Conservation (phyloP, 2,797 vertebrate species). For the Schizopygopsis malacanthus region DNA sequence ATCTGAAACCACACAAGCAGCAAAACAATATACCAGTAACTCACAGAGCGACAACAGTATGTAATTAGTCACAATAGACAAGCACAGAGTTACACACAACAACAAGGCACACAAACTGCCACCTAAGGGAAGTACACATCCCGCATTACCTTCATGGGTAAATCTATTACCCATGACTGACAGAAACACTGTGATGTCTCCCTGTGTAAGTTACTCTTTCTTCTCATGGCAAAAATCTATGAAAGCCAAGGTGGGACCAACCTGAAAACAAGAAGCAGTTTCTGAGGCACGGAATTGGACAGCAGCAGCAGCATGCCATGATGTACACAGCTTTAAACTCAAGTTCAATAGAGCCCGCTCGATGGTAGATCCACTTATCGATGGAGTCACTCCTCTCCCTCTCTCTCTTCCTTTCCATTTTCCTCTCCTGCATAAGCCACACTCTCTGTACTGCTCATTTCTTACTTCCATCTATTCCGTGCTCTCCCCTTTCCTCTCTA, state of each 20-base stretch:
- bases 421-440: conserved; percentile 8
- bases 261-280: conserved; percentile 84
- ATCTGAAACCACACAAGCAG: conserved; percentile 58
- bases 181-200: conserved; percentile 53
- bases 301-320: conserved; percentile 79
- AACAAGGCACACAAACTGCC: conserved; percentile 65
- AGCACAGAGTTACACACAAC: conserved; percentile 8
- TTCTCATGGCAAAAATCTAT: conserved; percentile 70
- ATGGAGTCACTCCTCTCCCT: conserved; percentile 47
- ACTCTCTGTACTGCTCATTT: conserved; percentile 29
- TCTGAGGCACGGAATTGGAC: conserved; percentile 78
- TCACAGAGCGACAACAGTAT: conserved; percentile 64
- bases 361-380: conserved; percentile 44
- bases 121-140: conserved; percentile 63
- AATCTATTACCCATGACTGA: conserved; percentile 79
- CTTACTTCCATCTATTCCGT: conserved; percentile 38
- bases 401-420: conserved; percentile 42
- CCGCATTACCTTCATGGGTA: conserved; percentile 80
- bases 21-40: conserved; percentile 59
- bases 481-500: conserved; percentile 62
- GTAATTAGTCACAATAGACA: conserved; percentile 30
- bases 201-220: conserved; percentile 65
- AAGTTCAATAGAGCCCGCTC: conserved; percentile 68
- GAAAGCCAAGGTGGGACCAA: conserved; percentile 73
- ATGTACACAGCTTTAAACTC: conserved; percentile 72